Evolutionary conservation across 2,888 invertebrate species (phyloP), one percentile per base, ranked within the genome.

Genomic region (Ornithoptera alexandrae): DNA sequence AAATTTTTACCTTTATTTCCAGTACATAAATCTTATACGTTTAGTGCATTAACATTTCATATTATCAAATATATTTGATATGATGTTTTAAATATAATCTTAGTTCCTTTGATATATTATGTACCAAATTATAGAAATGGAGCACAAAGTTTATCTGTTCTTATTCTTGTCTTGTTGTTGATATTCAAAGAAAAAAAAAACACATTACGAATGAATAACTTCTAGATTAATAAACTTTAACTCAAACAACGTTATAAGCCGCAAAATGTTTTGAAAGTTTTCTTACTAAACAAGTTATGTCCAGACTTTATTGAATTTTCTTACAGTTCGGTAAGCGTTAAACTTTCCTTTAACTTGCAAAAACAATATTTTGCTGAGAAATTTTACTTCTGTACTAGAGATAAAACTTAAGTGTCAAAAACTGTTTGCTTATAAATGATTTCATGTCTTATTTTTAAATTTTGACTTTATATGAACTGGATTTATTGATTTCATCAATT

Each of bases 251-350:
- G 58, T 58, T 65, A 58, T 36, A 42, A 65, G 58, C 58, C 65
- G 42, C 57, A 58, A 58, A 39, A 65, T 65, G 42, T 65, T 65
- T 65, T 42, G 18, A 65, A 65, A 57, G 42, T 65, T 65, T 59
- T 65, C 50, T 60, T 24, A 65, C 46, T 50, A 50, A 65, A 50
- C 65, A 65, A 65, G 59, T 65, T 59, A 67, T 62, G 61, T 62
- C 62, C 53, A 61, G 39, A 30, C 67, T 57, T 62, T 67, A 60
- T 67, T 67, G 39, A 67, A 67, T 62, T 67, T 67, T 67, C 62
- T 57, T 57, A 20, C 42, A 56, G 67, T 67, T 56, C 53, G 56
- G 56, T 61, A 53, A 67, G 15, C 53, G 39, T 20, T 22, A 65
- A 67, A 56, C 39, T 61, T 62, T 58, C 18, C 20, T 62, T 22